Conservation (phyloP, 2,113 vertebrate species). For the Sporophila hypoxantha region DNA sequence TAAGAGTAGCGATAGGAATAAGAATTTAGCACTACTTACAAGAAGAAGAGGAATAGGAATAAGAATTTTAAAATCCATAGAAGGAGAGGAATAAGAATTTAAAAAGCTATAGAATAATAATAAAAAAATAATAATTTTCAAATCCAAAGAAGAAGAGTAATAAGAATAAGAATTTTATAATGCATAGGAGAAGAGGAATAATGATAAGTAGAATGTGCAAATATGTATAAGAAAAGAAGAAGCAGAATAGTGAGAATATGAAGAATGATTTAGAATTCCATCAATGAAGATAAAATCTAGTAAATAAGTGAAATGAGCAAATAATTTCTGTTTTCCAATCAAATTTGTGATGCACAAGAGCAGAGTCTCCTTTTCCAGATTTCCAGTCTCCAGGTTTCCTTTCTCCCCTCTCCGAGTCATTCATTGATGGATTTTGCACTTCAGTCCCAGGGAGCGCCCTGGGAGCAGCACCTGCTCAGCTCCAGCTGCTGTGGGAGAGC, state of each 20-base stretch:
- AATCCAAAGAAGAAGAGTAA: neutral
- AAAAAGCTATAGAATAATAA: neutral
- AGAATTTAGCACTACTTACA: accelerated
- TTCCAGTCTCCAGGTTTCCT: neutral
- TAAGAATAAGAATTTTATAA: neutral
- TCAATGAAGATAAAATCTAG: too few relatives aligned
- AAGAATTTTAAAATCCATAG: too few relatives aligned
- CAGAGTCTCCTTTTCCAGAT: neutral
- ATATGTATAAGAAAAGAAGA: neutral
- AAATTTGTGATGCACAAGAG: neutral
- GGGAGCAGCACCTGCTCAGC: neutral
- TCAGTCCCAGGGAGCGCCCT: neutral
- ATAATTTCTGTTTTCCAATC: neutral
- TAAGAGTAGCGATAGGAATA: neutral
- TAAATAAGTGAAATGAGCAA: neutral
- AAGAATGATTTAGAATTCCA: neutral
- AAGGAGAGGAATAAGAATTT: neutral
- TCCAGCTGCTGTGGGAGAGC: accelerated
- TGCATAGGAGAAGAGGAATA: neutral
- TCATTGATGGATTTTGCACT: neutral
- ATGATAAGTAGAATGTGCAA: neutral
- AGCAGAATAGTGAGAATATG: neutral
- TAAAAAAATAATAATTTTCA: neutral
- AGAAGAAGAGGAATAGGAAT: neutral
- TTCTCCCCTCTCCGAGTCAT: neutral